Conservation (phyloP, 2,797 vertebrate species). For the Channa striata region DNA sequence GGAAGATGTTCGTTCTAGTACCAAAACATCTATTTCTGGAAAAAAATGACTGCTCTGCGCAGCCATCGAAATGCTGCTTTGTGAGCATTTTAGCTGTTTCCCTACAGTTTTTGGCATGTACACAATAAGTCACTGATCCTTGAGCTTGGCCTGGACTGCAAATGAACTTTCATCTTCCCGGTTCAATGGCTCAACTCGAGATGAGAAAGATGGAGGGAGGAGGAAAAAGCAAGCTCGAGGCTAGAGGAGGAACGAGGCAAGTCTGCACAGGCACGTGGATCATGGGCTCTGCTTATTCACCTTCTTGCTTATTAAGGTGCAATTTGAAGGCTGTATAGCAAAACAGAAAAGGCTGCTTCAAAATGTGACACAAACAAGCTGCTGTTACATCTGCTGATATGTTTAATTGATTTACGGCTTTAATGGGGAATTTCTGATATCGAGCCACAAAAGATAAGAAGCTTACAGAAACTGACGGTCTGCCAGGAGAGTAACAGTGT, state of each 20-base stretch:
- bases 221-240: constrained; percentile 1
- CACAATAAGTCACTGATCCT: too few relatives aligned
- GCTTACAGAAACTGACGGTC: too few relatives aligned
- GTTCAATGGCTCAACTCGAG: constrained; percentile 8
- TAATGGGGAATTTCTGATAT: too few relatives aligned
- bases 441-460: too few relatives aligned
- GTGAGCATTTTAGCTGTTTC: too few relatives aligned
- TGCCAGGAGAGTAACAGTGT: too few relatives aligned
- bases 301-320: constrained; percentile 16
- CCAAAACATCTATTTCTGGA: too few relatives aligned
- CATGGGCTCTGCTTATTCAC: constrained; percentile 12
- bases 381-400: too few relatives aligned
- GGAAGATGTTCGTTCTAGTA: too few relatives aligned
- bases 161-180: constrained; percentile 30
- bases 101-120: not conserved
- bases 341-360: not conserved
- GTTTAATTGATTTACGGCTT: too few relatives aligned
- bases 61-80: too few relatives aligned
- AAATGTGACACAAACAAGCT: not conserved
- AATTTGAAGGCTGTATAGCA: not conserved
- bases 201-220: constrained; percentile 14
- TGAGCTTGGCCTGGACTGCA: constrained; percentile 27
- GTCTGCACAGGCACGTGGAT: constrained; percentile 55
- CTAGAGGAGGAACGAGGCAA: constrained; percentile 35
- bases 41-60: too few relatives aligned